These are phyloP conservation scores for Suricata suricatta DNA, from an alignment of 2,113 vertebrate genomes.

Conservation along the genomic window DNA sequence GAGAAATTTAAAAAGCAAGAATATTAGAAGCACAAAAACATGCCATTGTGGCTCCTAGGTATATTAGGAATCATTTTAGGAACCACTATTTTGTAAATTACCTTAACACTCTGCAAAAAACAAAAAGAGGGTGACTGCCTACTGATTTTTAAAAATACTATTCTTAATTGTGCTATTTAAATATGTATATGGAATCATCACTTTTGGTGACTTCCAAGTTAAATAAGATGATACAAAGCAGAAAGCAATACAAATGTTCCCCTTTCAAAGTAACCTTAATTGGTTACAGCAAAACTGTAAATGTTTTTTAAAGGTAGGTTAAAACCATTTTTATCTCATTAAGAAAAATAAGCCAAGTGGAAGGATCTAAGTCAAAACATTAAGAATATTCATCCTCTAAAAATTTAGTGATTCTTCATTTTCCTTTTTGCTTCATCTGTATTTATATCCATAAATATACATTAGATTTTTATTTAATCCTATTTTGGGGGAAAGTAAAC, in stretches of 20 bases:
- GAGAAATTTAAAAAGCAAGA: constrained; percentile 52
- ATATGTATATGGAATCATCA: not conserved
- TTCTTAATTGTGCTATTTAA: constrained; percentile 34
- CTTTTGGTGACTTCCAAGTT: not conserved
- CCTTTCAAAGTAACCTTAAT: not conserved
- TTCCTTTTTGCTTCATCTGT: constrained; percentile 25
- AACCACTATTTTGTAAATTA: not conserved
- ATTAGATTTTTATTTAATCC: not conserved
- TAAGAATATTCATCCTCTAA: not conserved
- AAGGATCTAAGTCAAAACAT: constrained; percentile 30
- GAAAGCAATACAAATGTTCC: constrained; percentile 1
- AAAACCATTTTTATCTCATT: not conserved
- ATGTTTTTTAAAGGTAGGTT: constrained; percentile 4
- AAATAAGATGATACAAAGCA: not conserved
- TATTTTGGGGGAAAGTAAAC: not conserved
- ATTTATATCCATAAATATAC: not conserved
- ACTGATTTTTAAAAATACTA: not conserved
- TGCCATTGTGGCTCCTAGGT: not conserved
- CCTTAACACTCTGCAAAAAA: not conserved
- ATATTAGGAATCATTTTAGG: not conserved
- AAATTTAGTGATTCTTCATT: constrained; percentile 14
- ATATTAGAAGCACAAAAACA: constrained; percentile 26
- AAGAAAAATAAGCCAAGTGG: not conserved
- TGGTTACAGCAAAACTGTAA: not conserved
- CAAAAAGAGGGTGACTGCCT: not conserved